These are phyloP conservation scores for Mactromeris polynyma DNA, from an alignment of 2,888 invertebrate species.

Conservation along the genomic window DNA sequence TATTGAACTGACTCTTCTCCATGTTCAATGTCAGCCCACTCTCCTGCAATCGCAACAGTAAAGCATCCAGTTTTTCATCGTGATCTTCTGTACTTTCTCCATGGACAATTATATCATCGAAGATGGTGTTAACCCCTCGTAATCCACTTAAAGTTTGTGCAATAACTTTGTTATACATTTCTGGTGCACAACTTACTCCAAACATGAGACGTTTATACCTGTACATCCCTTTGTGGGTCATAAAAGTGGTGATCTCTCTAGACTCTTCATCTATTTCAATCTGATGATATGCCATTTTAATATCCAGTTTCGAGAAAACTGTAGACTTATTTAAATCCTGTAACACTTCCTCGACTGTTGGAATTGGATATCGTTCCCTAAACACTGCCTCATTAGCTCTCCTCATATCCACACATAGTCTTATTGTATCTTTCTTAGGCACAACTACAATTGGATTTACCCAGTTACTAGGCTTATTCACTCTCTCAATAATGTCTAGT, in stretches of 20 bases:
- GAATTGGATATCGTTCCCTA: conserved; percentile 58
- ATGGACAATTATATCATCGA: conserved; percentile 70
- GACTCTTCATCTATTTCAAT: conserved; percentile 71
- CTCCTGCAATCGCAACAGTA: conserved; percentile 45
- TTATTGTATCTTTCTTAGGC: too few relatives aligned
- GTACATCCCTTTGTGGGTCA: conserved; percentile 70
- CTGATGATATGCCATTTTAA: conserved; percentile 75
- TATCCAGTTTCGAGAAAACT: conserved; percentile 75
- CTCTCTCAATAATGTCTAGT: background rate
- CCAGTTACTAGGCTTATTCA: too few relatives aligned
- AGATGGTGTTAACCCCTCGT: conserved; percentile 62
- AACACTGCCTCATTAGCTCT: background rate
- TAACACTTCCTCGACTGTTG: conserved; percentile 59
- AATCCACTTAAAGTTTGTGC: conserved; percentile 52
- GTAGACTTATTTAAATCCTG: conserved; percentile 58
- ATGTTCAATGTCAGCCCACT: conserved; percentile 59
- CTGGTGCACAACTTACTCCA: conserved; percentile 71
- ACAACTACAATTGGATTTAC: too few relatives aligned
- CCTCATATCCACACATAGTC: too few relatives aligned
- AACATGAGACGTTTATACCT: conserved; percentile 71
- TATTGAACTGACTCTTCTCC: conserved; percentile 61
- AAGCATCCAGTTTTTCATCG: conserved; percentile 40
- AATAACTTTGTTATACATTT: conserved; percentile 70
- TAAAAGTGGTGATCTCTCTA: conserved; percentile 74
- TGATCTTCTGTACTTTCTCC: conserved; percentile 58